A percentile compares a stretch with the other conserved stretches of the same genome.
phyloP scores from a whole-genome alignment of 2,113 vertebrate species.

The Esox niger region DNA sequence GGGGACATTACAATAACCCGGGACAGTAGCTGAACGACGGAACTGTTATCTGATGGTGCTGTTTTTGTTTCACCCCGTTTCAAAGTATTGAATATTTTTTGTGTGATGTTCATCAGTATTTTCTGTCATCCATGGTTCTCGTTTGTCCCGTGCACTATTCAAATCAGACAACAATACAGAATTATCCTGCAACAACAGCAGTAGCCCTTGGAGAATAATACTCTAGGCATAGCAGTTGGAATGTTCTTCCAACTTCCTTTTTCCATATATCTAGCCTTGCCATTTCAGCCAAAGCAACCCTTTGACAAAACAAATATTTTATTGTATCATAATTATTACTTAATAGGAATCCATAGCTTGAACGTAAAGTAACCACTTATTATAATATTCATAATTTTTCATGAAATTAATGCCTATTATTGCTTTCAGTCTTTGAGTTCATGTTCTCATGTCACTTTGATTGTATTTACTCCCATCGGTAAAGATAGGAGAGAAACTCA shows the following conservation, averaged over 20 bases:
- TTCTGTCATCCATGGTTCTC: constrained; percentile 8
- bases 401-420: constrained; percentile 36
- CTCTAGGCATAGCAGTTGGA: constrained; percentile 42
- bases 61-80: not conserved
- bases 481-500: constrained; percentile 44
- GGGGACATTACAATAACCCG: not conserved
- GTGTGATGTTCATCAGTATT: constrained; percentile 16
- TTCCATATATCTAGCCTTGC: constrained; percentile 31
- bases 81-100: constrained; percentile 11
- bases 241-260: constrained; percentile 54
- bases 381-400: constrained; percentile 27
- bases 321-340: constrained; percentile 21
- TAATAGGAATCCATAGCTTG: constrained; percentile 24
- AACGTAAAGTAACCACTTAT: constrained; percentile 20
- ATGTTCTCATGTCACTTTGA: constrained; percentile 56
- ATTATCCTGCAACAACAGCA: not conserved
- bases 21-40: not conserved
- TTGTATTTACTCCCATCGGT: constrained; percentile 66
- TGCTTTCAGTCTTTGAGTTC: constrained; percentile 35
- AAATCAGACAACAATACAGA: constrained; percentile 4
- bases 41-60: not conserved
- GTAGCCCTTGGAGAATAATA: not conserved
- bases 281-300: constrained; percentile 57
- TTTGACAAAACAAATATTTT: constrained; percentile 14
- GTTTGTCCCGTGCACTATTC: constrained; percentile 25